Conservation (phyloP, 2,113 vertebrate species). For the Epinephelus moara region DNA sequence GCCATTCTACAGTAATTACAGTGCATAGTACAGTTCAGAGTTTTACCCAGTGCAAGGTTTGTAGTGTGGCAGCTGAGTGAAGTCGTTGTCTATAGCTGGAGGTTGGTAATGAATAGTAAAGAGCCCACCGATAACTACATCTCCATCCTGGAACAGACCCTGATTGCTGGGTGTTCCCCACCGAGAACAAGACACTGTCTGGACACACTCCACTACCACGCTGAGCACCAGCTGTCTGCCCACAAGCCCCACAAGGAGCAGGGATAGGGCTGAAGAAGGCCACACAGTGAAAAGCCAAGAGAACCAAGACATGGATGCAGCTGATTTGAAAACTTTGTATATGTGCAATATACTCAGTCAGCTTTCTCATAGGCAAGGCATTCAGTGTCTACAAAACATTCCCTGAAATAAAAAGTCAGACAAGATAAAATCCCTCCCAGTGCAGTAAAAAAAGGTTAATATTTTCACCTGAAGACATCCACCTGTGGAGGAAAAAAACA, state of each 20-base stretch:
- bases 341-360: neutral
- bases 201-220: slow-evolving; percentile 28
- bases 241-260: slow-evolving; percentile 55
- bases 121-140: slow-evolving; percentile 80
- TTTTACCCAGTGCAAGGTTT: slow-evolving; percentile 76
- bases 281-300: slow-evolving; percentile 46
- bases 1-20: neutral
- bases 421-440: neutral
- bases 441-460: neutral
- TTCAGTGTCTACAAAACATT: neutral
- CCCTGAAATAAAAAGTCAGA: neutral
- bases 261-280: neutral
- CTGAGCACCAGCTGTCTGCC: slow-evolving; percentile 49
- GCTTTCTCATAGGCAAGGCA: neutral
- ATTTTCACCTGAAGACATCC: neutral
- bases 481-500: slow-evolving; percentile 1
- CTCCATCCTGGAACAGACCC: slow-evolving; percentile 79
- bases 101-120: slow-evolving; percentile 73
- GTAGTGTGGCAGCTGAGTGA: slow-evolving; percentile 55
- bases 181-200: slow-evolving; percentile 62
- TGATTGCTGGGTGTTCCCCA: slow-evolving; percentile 37
- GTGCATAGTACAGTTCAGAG: neutral
- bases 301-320: slow-evolving; percentile 54
- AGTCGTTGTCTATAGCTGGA: slow-evolving; percentile 54
- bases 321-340: slow-evolving; percentile 15